phyloP scores from a whole-genome alignment of 2,113 vertebrate genomes.

The Gila orcuttii region DNA sequence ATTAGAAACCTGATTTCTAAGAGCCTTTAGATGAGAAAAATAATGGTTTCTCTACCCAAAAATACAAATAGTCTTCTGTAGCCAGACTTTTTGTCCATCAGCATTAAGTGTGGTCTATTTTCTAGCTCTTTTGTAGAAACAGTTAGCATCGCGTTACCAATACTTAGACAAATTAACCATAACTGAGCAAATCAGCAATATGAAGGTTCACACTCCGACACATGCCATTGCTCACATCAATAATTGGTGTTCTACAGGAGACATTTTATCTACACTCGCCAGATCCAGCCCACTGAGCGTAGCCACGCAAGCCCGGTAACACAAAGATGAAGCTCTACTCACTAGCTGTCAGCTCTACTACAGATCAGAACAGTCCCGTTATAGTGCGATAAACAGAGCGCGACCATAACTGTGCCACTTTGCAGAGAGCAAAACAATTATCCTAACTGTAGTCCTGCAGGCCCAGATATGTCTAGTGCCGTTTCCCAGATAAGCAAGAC shows the following conservation, averaged over 20 bases:
- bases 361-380: background rate
- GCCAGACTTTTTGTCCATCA: background rate
- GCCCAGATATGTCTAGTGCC: slow-evolving; percentile 33
- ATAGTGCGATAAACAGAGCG: slow-evolving; percentile 25
- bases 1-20: slow-evolving; percentile 7
- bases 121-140: background rate
- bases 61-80: background rate
- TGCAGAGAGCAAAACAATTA: slow-evolving; percentile 27
- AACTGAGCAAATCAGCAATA: background rate
- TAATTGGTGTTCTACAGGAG: slow-evolving; percentile 18
- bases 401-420: slow-evolving; percentile 19
- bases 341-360: slow-evolving; percentile 18
- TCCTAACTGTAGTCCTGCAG: slow-evolving; percentile 22
- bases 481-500: slow-evolving; percentile 31
- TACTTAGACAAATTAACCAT: background rate
- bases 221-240: slow-evolving; percentile 8
- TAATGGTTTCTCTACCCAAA: background rate
- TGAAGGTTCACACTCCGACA: background rate
- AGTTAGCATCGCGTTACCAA: background rate
- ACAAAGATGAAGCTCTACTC: slow-evolving; percentile 18
- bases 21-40: background rate
- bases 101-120: background rate
- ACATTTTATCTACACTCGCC: slow-evolving; percentile 36
- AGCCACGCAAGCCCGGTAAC: background rate
- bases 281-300: slow-evolving; percentile 23